Percentiles rank a stretch among this genome's conserved stretches.
These are phyloP conservation scores for Leptinotarsa texana DNA, from an alignment of 1,140 invertebrate species.

Conservation along the genomic window DNA sequence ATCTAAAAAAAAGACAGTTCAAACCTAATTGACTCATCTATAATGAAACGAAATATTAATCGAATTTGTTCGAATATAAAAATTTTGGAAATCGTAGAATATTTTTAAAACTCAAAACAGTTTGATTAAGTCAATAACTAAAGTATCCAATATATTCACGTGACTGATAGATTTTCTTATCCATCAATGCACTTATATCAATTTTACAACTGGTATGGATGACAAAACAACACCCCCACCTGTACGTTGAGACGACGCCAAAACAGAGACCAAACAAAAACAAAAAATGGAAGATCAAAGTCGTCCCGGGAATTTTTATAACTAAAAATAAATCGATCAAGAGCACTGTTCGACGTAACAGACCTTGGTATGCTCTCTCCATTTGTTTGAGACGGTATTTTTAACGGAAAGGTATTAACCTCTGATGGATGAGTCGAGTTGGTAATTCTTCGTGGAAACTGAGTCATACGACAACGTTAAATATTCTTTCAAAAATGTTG, in stretches of 20 bases:
- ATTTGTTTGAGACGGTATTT: constrained; percentile 3
- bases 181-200: too few relatives aligned
- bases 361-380: not conserved
- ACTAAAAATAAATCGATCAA: constrained; percentile 9
- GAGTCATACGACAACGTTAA: too few relatives aligned
- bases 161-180: too few relatives aligned
- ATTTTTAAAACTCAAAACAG: too few relatives aligned
- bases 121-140: too few relatives aligned
- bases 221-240: not conserved
- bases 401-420: constrained; percentile 5
- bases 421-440: not conserved
- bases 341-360: not conserved
- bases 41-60: too few relatives aligned
- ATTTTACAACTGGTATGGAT: not conserved
- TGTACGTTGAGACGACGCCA: not conserved
- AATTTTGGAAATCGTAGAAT: too few relatives aligned
- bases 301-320: constrained; percentile 5
- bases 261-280: not conserved
- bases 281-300: constrained; percentile 6
- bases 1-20: too few relatives aligned
- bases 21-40: too few relatives aligned
- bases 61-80: too few relatives aligned
- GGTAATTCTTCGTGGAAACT: not conserved
- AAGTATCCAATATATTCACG: too few relatives aligned
- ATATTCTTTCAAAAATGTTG: too few relatives aligned